Conservation (phyloP, 2,888 invertebrate genomes). For the Sesamia inferens region DNA sequence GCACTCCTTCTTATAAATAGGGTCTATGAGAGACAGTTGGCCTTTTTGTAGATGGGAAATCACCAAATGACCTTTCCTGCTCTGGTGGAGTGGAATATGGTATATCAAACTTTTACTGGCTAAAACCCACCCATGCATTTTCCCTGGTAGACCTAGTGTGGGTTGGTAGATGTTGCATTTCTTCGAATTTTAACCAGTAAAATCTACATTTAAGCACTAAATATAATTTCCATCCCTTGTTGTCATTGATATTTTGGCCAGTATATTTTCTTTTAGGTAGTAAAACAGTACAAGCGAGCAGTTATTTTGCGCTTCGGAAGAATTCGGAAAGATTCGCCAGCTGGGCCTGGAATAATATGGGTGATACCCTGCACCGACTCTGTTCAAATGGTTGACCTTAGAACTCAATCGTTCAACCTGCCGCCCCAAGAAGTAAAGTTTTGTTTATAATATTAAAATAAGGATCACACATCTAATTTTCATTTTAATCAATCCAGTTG, state of each 20-base stretch:
- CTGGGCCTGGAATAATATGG: conserved; percentile 96
- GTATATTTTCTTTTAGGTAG: conserved; percentile 74
- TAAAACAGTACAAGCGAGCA: conserved; percentile 88
- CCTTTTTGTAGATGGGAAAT: too few relatives aligned
- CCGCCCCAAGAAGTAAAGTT: conserved; percentile 96
- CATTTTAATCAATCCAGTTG: too few relatives aligned
- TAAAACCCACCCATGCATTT: too few relatives aligned
- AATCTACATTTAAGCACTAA: too few relatives aligned
- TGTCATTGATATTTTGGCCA: not conserved
- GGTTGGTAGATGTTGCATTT: too few relatives aligned
- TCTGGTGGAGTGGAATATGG: too few relatives aligned
- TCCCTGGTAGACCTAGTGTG: too few relatives aligned
- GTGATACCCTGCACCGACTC: conserved; percentile 96
- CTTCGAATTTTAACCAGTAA: not conserved
- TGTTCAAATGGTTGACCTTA: conserved; percentile 95
- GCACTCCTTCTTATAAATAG: too few relatives aligned
- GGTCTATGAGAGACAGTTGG: too few relatives aligned
- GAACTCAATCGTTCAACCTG: conserved; percentile 97
- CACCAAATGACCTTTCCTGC: too few relatives aligned
- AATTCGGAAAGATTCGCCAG: conserved; percentile 78
- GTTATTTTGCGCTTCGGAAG: conserved; percentile 90
- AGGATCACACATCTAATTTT: not conserved
- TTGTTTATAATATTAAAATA: conserved; percentile 4
- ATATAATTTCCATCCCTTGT: not conserved
- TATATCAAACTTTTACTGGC: too few relatives aligned